Percentiles rank a stretch among this genome's conserved stretches.
These are phyloP conservation scores for Upupa epops DNA, from an alignment of 2,113 vertebrate species.

Conservation along the genomic window DNA sequence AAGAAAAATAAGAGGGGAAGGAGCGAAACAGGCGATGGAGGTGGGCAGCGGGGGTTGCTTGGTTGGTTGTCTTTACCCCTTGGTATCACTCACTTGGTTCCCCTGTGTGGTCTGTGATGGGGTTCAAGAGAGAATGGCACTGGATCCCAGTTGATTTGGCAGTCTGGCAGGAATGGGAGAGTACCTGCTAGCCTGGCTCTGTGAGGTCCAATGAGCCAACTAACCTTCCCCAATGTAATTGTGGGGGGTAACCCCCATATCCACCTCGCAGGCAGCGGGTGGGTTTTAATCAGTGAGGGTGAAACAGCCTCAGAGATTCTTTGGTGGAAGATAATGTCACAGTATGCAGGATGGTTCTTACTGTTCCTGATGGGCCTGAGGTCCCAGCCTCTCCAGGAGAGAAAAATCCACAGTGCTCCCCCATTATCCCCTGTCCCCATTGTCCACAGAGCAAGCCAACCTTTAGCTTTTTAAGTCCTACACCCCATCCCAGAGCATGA, in stretches of 20 bases:
- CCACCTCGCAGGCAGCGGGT: not conserved
- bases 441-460: not conserved
- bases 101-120: slow-evolving; percentile 36
- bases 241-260: not conserved
- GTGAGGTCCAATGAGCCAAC: not conserved
- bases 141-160: not conserved
- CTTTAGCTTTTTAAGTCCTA: not conserved
- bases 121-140: not conserved
- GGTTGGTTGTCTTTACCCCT: not conserved
- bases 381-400: not conserved
- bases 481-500: not conserved
- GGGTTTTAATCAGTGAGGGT: not conserved
- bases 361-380: not conserved
- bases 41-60: not conserved
- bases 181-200: not conserved
- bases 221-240: not conserved
- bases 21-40: slow-evolving; percentile 29
- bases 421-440: not conserved
- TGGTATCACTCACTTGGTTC: not conserved
- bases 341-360: not conserved
- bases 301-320: not conserved
- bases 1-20: slow-evolving; percentile 60
- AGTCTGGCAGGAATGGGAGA: not conserved
- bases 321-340: not conserved
- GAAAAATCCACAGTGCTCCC: not conserved